phyloP scores from a whole-genome alignment of 2,113 vertebrate species.

The Rhadina sibilatrix region DNA sequence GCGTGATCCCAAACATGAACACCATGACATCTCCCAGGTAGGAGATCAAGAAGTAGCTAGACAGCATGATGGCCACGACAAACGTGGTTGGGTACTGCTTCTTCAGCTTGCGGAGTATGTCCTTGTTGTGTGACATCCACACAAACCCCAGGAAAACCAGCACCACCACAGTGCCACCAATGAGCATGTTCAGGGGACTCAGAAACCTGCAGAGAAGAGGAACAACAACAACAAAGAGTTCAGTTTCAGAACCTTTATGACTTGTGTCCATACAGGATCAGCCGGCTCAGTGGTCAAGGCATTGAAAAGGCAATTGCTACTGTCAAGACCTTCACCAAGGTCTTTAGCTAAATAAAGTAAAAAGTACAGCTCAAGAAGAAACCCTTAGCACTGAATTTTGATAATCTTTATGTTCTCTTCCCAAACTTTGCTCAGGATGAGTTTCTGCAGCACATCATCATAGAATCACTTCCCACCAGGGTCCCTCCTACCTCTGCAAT shows the following conservation, averaged over 20 bases:
- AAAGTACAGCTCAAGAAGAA: not conserved
- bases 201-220: constrained; percentile 77
- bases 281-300: not conserved
- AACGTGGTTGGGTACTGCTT: constrained; percentile 85
- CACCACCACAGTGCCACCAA: constrained; percentile 84
- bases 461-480: not conserved
- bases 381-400: not conserved
- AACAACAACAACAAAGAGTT: no score
- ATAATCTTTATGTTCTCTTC: not conserved
- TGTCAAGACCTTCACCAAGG: not conserved
- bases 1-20: constrained; percentile 89
- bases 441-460: not conserved
- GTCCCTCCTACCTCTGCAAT: not conserved
- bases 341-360: not conserved
- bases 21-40: constrained; percentile 92
- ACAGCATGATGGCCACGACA: constrained; percentile 81
- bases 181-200: constrained; percentile 88
- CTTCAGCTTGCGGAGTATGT: constrained; percentile 84
- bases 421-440: not conserved
- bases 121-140: constrained; percentile 87
- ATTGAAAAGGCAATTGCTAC: not conserved
- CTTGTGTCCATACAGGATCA: not conserved
- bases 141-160: constrained; percentile 84
- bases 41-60: constrained; percentile 90
- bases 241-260: not conserved